Evolutionary conservation across 2,888 invertebrate species (phyloP).

Genomic region (Ommatoiulus sabulosus): DNA sequence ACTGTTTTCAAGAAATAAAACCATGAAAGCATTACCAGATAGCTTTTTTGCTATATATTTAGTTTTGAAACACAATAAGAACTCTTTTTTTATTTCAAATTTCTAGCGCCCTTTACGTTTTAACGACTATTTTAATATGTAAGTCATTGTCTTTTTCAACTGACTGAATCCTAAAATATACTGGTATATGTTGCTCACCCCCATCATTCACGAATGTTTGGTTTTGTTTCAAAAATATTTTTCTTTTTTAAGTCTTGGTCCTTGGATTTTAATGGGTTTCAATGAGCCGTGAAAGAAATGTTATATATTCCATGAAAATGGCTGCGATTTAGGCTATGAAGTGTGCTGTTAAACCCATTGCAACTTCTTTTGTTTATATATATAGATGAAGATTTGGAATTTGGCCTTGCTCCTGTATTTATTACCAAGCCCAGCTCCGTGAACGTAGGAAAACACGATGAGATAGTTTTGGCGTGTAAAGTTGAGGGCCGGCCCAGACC

Average conservation of each 20-base stretch:
- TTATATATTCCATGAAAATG: neutral
- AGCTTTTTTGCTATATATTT: too few relatives aligned
- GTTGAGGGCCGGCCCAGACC: slow-evolving; percentile 87
- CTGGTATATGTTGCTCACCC: too few relatives aligned
- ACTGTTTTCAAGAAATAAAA: too few relatives aligned
- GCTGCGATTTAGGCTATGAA: neutral
- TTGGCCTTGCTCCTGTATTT: slow-evolving; percentile 71
- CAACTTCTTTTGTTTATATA: slow-evolving; percentile 47
- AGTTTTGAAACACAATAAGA: too few relatives aligned
- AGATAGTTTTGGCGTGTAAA: slow-evolving; percentile 84
- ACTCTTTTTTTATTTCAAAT: too few relatives aligned
- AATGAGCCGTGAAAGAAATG: neutral
- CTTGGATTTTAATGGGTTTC: neutral
- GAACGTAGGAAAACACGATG: slow-evolving; percentile 81
- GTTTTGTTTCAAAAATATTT: neutral
- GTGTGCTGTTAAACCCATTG: neutral
- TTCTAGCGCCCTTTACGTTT: too few relatives aligned
- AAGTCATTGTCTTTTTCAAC: too few relatives aligned
- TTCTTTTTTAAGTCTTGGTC: neutral
- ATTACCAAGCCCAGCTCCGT: slow-evolving; percentile 83
- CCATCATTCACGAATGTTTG: too few relatives aligned
- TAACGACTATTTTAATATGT: too few relatives aligned
- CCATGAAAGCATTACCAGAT: too few relatives aligned
- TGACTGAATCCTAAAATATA: too few relatives aligned
- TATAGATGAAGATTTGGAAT: slow-evolving; percentile 60